Evolutionary conservation across 2,797 vertebrate species (phyloP), one percentile per base, ranked within the genome.

Genomic region (Premnoplex brunnescens): DNA sequence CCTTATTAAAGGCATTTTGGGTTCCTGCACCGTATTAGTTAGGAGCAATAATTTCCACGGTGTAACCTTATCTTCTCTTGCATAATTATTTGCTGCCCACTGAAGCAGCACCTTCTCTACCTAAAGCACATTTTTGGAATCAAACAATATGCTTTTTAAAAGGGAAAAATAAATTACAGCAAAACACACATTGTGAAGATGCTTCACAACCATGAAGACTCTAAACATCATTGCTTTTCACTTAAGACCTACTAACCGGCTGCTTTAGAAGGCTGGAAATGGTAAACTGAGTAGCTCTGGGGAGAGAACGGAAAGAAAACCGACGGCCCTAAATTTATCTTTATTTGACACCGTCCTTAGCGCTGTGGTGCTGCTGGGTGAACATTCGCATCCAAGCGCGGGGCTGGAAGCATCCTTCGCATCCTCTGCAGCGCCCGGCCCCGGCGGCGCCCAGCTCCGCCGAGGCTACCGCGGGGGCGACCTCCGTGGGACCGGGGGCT

Each of bases 1-100:
- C 27, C 54, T 46, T 74, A 39, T 34, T 49, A 49, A 85, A 77
- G 59, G 58, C 43, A 34, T 78, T 85, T 80, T 32, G 36, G 39
- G 60, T 68, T 88, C 54, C 46, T 19, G 54, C 20, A 24, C 32
- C 0, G 0, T 39, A 8, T 74, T 67, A 44, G 26, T 32, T 69
- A 69, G 55, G 48, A 93, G 43, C 7, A 78, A 87, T 73, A 63
- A 85, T 89, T 91, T 92, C 84, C 90, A 71, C 20, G 0, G 0
- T 4, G 81, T 80, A 77, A 74, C 75, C 30, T 73, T 92, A 87
- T 24, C 89, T 93, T 43, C 60, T 81, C 54, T 77, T 77, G 84
- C 68, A 32, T 60, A 77, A 83, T 88, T 87, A 58, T 68, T 91
- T 89, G 76, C 82, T 83, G 60, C 68, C 52, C 74, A 30, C 55